Conservation (phyloP, 2,888 invertebrate genomes). For the Gymnosoma rotundatum region DNA sequence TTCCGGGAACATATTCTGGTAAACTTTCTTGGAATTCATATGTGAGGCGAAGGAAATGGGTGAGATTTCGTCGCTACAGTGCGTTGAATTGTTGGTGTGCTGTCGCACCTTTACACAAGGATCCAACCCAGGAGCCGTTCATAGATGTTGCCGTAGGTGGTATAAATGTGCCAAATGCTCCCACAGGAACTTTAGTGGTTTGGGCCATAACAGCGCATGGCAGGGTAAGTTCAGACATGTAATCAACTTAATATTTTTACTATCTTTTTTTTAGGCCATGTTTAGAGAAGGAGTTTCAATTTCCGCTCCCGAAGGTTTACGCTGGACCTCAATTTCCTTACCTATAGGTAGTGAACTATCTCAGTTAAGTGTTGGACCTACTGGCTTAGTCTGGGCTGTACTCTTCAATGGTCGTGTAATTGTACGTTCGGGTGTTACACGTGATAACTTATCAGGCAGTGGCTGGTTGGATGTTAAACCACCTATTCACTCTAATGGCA, state of each 20-base stretch:
- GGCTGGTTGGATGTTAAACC: conserved; percentile 92
- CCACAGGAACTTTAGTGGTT: conserved; percentile 89
- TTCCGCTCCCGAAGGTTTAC: conserved; percentile 92
- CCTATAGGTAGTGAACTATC: conserved; percentile 91
- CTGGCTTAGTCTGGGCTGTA: conserved; percentile 93
- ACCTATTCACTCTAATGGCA: conserved; percentile 83
- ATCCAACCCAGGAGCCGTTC: conserved; percentile 95
- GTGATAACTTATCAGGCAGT: conserved; percentile 86
- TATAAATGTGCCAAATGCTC: conserved; percentile 89
- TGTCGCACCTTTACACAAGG: conserved; percentile 93
- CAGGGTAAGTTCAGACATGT: conserved; percentile 83
- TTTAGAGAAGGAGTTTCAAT: conserved; percentile 91
- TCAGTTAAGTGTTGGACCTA: conserved; percentile 92
- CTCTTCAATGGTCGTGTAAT: conserved; percentile 92
- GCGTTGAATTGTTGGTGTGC: conserved; percentile 97
- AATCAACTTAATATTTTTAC: background rate
- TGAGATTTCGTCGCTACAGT: conserved; percentile 92
- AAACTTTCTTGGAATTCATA: conserved; percentile 95
- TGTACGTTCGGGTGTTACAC: conserved; percentile 91
- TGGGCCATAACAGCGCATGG: conserved; percentile 97
- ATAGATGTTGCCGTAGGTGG: conserved; percentile 95
- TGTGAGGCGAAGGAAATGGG: conserved; percentile 94
- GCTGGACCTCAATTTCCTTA: conserved; percentile 91
- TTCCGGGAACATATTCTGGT: conserved; percentile 91
- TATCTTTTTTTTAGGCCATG: conserved; percentile 86